Evolutionary conservation across 1,140 invertebrate genomes (phyloP).

Genomic region (Protaetia brevitarsis): DNA sequence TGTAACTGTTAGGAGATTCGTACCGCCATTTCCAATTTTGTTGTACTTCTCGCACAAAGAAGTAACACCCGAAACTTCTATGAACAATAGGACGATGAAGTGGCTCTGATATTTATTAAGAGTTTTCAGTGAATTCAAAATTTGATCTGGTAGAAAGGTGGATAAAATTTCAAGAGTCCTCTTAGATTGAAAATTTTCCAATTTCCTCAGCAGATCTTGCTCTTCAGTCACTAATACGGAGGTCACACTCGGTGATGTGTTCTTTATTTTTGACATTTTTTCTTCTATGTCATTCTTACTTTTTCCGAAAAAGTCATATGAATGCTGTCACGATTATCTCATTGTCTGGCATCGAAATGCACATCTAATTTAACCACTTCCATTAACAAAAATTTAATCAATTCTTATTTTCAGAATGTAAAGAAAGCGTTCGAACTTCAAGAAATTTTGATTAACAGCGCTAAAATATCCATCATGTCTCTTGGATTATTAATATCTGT

Average conservation of each 20-base stretch:
- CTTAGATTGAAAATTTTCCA: constrained; percentile 29
- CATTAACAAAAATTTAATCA: neutral
- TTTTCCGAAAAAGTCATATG: no score
- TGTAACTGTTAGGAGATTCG: constrained; percentile 59
- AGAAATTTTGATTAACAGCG: neutral
- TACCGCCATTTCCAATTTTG: constrained; percentile 56
- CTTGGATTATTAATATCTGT: neutral
- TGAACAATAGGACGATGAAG: constrained; percentile 54
- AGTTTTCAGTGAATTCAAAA: constrained; percentile 25
- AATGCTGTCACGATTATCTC: no score
- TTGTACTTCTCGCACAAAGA: constrained; percentile 60
- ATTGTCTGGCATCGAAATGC: no score
- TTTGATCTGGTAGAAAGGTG: constrained; percentile 29
- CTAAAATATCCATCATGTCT: neutral
- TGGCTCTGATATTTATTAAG: neutral
- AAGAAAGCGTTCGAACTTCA: neutral
- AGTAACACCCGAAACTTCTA: constrained; percentile 61
- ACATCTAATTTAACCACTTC: neutral
- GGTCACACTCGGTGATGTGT: neutral
- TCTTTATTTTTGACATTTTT: neutral
- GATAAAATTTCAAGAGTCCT: constrained; percentile 27
- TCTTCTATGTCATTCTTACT: neutral
- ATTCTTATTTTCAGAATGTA: no score
- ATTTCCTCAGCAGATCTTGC: constrained; percentile 25
- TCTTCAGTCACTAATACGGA: constrained; percentile 11